phyloP scores from a whole-genome alignment of 92 coral and sea anemone species.

The Pocillopora grandis region DNA sequence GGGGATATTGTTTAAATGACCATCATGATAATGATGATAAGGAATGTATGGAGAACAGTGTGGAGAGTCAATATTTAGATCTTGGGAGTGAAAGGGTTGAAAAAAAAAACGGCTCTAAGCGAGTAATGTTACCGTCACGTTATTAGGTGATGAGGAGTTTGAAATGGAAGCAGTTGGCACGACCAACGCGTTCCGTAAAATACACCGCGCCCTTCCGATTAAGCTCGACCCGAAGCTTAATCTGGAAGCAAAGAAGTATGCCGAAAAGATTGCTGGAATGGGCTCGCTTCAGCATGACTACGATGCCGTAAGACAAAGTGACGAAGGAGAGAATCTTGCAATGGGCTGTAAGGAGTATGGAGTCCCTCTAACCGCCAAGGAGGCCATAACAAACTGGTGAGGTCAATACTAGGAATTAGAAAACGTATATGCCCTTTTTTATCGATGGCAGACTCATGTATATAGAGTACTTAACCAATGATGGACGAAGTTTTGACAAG shows the following conservation, averaged over 20 bases:
- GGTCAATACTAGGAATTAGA: not conserved
- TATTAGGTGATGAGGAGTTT: slow-evolving; percentile 54
- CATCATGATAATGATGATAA: no score
- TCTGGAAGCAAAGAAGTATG: slow-evolving; percentile 71
- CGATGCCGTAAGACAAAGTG: slow-evolving; percentile 55
- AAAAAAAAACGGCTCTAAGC: no score
- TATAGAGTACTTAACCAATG: no score
- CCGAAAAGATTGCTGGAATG: slow-evolving; percentile 63
- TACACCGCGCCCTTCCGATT: slow-evolving; percentile 72
- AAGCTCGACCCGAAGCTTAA: slow-evolving; percentile 50
- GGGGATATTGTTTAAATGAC: no score
- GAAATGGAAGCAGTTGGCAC: slow-evolving; percentile 66
- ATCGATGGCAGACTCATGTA: not conserved
- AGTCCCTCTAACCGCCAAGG: slow-evolving; percentile 69
- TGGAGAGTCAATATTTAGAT: no score
- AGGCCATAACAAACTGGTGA: slow-evolving; percentile 83
- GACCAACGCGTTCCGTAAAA: slow-evolving; percentile 71
- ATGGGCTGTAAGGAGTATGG: slow-evolving; percentile 75
- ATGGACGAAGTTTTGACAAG: not conserved
- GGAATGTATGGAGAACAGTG: no score
- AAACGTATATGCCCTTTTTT: not conserved
- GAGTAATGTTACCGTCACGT: no score
- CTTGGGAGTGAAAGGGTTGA: no score
- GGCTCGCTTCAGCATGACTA: slow-evolving; percentile 78
- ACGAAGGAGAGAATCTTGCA: slow-evolving; percentile 88